A percentile compares a stretch with the other conserved stretches of the same genome.
Evolutionary conservation across 1,140 invertebrate genomes (phyloP).

Genomic region (Halesus radiatus): DNA sequence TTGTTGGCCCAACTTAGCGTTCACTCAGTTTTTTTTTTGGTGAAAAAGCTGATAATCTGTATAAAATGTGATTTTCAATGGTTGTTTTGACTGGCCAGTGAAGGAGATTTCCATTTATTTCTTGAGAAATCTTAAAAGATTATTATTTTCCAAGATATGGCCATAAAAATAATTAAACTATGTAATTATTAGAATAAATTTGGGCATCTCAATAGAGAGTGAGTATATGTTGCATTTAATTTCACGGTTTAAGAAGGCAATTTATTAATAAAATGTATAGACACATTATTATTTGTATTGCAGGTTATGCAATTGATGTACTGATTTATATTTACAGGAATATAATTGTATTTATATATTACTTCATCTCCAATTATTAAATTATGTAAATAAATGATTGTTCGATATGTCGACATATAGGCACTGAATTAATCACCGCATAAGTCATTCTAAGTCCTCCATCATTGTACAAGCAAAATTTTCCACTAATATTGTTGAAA

Average conservation of each 20-base stretch:
- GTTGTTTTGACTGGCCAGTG: background rate
- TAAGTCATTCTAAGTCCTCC: no score
- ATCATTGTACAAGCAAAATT: no score
- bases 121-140: background rate
- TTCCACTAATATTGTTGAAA: no score
- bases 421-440: no score
- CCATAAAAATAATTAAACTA: background rate
- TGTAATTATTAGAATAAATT: no score
- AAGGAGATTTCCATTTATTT: background rate
- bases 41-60: no score
- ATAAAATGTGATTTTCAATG: background rate
- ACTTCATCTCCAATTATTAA: background rate
- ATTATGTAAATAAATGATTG: no score
- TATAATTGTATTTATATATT: background rate
- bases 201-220: no score
- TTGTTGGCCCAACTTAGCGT: no score
- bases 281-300: background rate
- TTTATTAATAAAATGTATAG: background rate
- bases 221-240: background rate
- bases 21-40: no score
- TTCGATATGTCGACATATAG: no score
- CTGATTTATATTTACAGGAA: constrained; percentile 1
- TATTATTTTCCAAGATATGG: background rate
- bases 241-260: background rate
- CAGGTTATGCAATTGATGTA: background rate